phyloP scores from a whole-genome alignment of 2,797 vertebrate species.

The Geotrypetes seraphini region DNA sequence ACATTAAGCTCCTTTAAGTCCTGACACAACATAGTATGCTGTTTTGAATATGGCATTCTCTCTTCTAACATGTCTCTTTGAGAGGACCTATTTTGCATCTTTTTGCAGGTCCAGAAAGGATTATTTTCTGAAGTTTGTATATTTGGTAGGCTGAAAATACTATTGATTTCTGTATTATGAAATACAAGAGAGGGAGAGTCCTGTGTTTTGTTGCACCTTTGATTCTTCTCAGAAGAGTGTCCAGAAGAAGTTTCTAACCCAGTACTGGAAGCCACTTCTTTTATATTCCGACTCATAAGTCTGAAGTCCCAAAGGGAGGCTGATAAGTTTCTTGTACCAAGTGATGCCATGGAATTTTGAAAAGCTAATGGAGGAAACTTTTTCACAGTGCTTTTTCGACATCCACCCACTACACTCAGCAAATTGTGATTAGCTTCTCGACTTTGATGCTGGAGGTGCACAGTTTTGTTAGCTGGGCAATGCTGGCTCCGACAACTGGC shows the following conservation, averaged over 20 bases:
- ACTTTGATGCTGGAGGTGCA: constrained; percentile 21
- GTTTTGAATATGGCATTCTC: background rate
- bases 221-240: background rate
- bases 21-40: background rate
- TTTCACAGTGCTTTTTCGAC: constrained; percentile 34
- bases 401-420: constrained; percentile 9
- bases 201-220: constrained; percentile 1
- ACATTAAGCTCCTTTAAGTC: no score
- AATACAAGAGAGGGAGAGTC: background rate
- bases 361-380: constrained; percentile 68
- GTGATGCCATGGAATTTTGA: constrained; percentile 15
- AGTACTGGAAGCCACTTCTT: background rate
- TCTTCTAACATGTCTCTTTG: no score
- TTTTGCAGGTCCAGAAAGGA: no score
- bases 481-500: constrained; percentile 24
- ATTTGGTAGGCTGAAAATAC: constrained; percentile 22
- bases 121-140: constrained; percentile 38
- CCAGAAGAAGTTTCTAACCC: background rate
- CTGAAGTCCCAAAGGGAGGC: rapidly evolving
- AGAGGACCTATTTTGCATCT: no score
- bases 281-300: rapidly evolving
- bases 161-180: background rate
- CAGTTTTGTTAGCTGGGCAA: constrained; percentile 25
- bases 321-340: background rate
- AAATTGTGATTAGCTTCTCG: constrained; percentile 19